Conservation (phyloP, 2,797 vertebrate genomes). For the Pantherophis alleghaniensis region DNA sequence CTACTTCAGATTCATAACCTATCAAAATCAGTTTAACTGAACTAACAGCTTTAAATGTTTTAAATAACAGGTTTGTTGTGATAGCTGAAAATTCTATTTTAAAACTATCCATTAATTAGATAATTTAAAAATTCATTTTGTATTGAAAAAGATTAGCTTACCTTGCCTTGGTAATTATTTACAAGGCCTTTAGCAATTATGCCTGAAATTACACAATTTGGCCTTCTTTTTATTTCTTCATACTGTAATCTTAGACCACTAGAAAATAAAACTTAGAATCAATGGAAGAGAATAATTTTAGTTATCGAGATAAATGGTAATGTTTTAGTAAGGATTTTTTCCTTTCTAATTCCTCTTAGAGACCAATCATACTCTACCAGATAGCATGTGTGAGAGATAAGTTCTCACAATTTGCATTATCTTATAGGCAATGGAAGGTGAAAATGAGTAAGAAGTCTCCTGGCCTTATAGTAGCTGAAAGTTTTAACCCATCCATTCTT, state of each 20-base stretch:
- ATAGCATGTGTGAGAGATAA: not conserved
- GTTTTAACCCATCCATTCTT: not conserved
- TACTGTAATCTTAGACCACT: slow-evolving; percentile 81
- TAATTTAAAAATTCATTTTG: not conserved
- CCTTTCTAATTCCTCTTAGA: not conserved
- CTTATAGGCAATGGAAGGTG: not conserved
- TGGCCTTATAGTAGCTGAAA: not conserved
- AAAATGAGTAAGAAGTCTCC: not conserved
- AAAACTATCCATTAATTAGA: not conserved
- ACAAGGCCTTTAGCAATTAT: slow-evolving; percentile 79
- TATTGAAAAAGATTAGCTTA: slow-evolving; percentile 58
- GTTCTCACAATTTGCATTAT: not conserved
- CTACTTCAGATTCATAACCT: not conserved
- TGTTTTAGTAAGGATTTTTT: not conserved
- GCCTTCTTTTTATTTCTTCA: slow-evolving; percentile 65
- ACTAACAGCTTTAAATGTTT: not conserved
- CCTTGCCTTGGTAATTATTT: slow-evolving; percentile 79
- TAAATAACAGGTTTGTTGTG: not conserved
- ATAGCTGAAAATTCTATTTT: not conserved
- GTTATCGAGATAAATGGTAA: not conserved
- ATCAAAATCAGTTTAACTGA: not conserved
- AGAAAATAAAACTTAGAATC: slow-evolving; percentile 39
- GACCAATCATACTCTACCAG: not conserved
- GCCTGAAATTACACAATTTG: slow-evolving; percentile 73
- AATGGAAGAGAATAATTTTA: slow-evolving; percentile 16